Percentiles rank a stretch among this genome's conserved stretches.
phyloP scores from a whole-genome alignment of 1,140 invertebrate genomes.

The Ooceraea biroi region DNA sequence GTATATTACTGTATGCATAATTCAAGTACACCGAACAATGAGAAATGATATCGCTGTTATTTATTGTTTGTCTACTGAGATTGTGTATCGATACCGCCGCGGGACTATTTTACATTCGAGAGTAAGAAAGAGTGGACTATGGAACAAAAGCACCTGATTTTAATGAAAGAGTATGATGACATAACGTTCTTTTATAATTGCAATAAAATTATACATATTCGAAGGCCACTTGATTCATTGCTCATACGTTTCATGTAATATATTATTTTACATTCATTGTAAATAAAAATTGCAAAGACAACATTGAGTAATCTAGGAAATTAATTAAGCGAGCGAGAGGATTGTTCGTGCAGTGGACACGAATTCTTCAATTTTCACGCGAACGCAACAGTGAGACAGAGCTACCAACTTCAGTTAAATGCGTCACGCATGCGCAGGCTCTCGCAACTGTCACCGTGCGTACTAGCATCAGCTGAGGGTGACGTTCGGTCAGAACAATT shows the following conservation, averaged over 20 bases:
- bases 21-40: not conserved
- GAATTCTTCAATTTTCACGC: too few relatives aligned
- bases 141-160: conserved; percentile 5
- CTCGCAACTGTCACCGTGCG: not conserved
- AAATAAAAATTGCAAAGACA: too few relatives aligned
- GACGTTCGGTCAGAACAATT: not conserved
- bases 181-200: conserved; percentile 23
- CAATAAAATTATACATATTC: not conserved
- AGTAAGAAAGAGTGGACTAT: not conserved
- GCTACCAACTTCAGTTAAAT: too few relatives aligned
- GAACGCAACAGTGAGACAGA: too few relatives aligned
- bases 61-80: conserved; percentile 9
- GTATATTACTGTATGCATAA: not conserved
- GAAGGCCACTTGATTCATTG: too few relatives aligned
- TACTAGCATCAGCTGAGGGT: not conserved
- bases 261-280: too few relatives aligned
- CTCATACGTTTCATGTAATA: too few relatives aligned
- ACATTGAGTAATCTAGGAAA: too few relatives aligned
- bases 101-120: not conserved
- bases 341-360: too few relatives aligned
- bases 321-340: too few relatives aligned
- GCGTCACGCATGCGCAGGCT: too few relatives aligned
- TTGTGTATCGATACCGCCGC: not conserved
- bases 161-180: not conserved
- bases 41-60: not conserved